Evolutionary conservation across 2,113 vertebrate genomes (phyloP), one percentile per base, ranked within the genome.

Genomic region (Phalacrocorax pelagicus): DNA sequence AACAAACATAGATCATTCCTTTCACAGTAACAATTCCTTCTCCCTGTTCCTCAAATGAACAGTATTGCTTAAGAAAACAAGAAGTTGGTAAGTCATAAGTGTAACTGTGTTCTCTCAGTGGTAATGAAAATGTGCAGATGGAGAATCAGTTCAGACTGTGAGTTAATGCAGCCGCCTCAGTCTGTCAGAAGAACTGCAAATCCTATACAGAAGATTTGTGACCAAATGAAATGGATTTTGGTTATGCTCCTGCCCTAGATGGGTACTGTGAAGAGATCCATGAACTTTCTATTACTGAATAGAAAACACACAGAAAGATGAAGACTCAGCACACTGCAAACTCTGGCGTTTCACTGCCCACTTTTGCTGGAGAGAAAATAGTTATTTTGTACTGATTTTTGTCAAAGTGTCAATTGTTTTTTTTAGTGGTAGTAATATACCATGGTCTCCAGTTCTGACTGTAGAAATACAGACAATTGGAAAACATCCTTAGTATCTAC

Each of bases 181-280:
- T 65, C 78, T 82, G 81, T 82, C 52, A 91, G 52, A 84, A 94
- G 85, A 88, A 86, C 69, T 94, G 69, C 81, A 93, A 97, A 96
- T 94, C 86, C 85, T 58, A 26, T 84, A 71, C 20, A 84, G 93
- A 92, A 95, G 86, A 92, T 93, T 88, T 94, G 47, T 7, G 55
- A 82, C 72, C 65, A 85, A 62, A 86, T 38, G 34, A 93, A 95
- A 90, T 57, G 63, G 78, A 92, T 95, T 96, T 96, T 81, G 90
- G 74, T 38, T 90, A 24, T 70, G 54, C 24, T 90, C 2, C 44
- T 95, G 57, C 59, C 44, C 63, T 90, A 58, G 81, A 54, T 74
- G 67, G 40, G 36, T 88, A 42, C 59, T 74, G 51, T 74, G 81
- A 91, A 94, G 67, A 73, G 77, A 82, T 63, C 74, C 70, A 52